Base-by-base conservation (phyloP, 2,888 invertebrate genomes). In the Exephanes ischioxanthus region DNA sequence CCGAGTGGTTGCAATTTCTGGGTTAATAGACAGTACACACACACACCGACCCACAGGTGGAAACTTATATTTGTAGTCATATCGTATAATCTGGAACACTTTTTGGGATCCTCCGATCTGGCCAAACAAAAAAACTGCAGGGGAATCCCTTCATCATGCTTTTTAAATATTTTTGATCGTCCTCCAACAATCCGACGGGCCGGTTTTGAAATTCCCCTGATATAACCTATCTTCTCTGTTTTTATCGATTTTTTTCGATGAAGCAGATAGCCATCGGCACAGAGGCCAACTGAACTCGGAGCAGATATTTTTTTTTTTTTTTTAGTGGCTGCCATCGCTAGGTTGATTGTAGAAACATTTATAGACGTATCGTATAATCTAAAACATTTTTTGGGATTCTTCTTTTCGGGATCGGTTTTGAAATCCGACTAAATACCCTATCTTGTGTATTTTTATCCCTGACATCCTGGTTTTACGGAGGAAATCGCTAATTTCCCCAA, bases 201-300 rank as follows among this genome's bases (percentile, higher is more conserved):
- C 11, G 11, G 41, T 41, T 41, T 41, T 9, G 11, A 48, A 48
- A 48, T 41, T 11, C 11, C 11, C 41, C 11, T 41, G 11, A 41
- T 11, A 41, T 41, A 11, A 5, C 41, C 33, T 33, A 33, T 6
- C 33, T 33, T 6, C 7, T 33, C 33, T 33, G 5, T 33, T 33
- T 33, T 6, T 33, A 85, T 85, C 82, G 76, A 86, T 80, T 80
- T 82, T 82, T 68, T 51, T 73, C 51, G 66, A 73, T 45, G 63
- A 80, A 81, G 70, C 84, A 66, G 67, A 82, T 66, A 58, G 67
- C 79, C 58, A 63, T 51, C 71, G 41, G 61, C 16, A 58, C 71
- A 80, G 72, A 71, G 71, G 72, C 66, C 11, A 61, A 61, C 53
- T 73, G 61, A 11, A 70, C 53, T 45, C 53, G 30, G 16, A 78